phyloP scores from a whole-genome alignment of 2,797 vertebrate genomes.

The Gouania willdenowi region DNA sequence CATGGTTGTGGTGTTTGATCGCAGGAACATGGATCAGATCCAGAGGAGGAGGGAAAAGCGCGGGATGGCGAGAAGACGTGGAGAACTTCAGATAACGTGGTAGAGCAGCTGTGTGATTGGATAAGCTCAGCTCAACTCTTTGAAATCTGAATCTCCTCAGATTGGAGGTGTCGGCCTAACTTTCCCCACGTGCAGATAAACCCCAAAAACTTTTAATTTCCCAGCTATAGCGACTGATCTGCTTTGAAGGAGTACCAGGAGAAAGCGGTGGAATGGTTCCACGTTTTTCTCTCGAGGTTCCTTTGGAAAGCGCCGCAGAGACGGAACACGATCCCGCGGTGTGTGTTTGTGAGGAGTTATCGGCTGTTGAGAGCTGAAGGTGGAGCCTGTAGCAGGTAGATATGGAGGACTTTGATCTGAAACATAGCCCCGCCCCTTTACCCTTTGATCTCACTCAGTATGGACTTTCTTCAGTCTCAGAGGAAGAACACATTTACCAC shows the following conservation, averaged over 20 bases:
- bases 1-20: slow-evolving; percentile 35
- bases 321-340: too few species aligned
- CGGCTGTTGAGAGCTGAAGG: too few species aligned
- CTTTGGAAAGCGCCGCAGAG: too few species aligned
- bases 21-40: slow-evolving; percentile 49
- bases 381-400: too few species aligned
- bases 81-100: slow-evolving; percentile 57
- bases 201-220: slow-evolving; percentile 43
- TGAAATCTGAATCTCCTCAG: slow-evolving; percentile 62
- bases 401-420: too few species aligned
- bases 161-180: slow-evolving; percentile 55
- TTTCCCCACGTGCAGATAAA: slow-evolving; percentile 54
- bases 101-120: slow-evolving; percentile 57
- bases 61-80: slow-evolving; percentile 45
- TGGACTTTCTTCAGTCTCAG: too few species aligned
- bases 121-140: slow-evolving; percentile 67
- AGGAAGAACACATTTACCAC: too few species aligned
- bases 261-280: too few species aligned
- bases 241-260: slow-evolving; percentile 34
- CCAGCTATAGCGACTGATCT: slow-evolving; percentile 30
- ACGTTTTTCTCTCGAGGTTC: too few species aligned
- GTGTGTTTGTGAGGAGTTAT: too few species aligned
- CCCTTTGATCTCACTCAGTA: too few species aligned
- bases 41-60: slow-evolving; percentile 37
- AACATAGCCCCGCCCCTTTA: too few species aligned